phyloP scores from a whole-genome alignment of 2,797 vertebrate species.

The Pempheris klunzingeri region DNA sequence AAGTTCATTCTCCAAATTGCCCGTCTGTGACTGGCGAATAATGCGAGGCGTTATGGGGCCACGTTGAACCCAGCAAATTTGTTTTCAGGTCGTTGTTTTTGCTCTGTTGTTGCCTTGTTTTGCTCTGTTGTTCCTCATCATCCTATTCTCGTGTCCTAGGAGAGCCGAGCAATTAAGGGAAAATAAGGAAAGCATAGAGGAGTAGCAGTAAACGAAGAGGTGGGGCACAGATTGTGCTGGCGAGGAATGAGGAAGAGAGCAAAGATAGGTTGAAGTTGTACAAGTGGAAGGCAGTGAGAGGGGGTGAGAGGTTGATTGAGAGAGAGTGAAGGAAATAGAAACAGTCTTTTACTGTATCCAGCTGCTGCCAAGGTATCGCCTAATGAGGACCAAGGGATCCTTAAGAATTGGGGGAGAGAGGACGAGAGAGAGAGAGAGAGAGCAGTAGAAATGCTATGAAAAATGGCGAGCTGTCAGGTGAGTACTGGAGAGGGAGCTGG shows the following conservation, averaged over 20 bases:
- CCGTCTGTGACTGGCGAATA: constrained; percentile 34
- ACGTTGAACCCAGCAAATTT: constrained; percentile 19
- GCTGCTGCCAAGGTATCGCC: constrained; percentile 54
- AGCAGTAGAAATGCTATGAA: constrained; percentile 51
- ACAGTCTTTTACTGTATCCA: constrained; percentile 47
- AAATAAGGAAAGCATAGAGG: not conserved
- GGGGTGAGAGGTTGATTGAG: constrained; percentile 52
- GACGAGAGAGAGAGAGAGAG: constrained; percentile 33
- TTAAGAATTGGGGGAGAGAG: constrained; percentile 35
- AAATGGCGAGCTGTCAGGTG: constrained; percentile 71
- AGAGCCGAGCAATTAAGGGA: constrained; percentile 8
- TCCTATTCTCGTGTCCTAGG: not conserved
- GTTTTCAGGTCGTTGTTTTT: constrained; percentile 33
- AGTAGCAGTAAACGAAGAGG: constrained; percentile 15
- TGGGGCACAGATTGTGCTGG: not conserved
- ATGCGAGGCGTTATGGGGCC: constrained; percentile 21
- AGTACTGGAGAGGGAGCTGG: constrained; percentile 55
- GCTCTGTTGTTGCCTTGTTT: constrained; percentile 12
- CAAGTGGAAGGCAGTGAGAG: constrained; percentile 32
- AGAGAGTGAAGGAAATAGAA: constrained; percentile 39
- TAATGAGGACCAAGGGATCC: constrained; percentile 70
- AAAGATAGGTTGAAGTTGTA: constrained; percentile 15
- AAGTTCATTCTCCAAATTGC: constrained; percentile 61
- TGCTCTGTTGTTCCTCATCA: constrained; percentile 23
- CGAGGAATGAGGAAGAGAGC: not conserved